Evolutionary conservation across 2,797 vertebrate genomes (phyloP), one percentile per base, ranked within the genome.

Genomic region (Pterois miles): DNA sequence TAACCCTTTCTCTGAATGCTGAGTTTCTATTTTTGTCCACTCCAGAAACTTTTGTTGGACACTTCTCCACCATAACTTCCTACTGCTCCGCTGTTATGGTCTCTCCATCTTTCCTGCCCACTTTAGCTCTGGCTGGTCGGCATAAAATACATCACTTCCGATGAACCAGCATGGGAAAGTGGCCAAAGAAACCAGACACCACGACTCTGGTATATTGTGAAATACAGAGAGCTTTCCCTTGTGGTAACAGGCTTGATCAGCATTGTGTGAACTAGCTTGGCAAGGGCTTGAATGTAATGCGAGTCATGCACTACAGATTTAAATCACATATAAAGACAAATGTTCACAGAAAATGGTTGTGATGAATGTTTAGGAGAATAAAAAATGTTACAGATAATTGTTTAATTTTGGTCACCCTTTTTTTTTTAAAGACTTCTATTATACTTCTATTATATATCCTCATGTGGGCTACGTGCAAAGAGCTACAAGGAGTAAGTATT

Each of bases 211-310:
- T 23, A 53, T 13, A 53, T 22, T 53, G 11, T 8, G 11, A 53
- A n/a, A 53, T n/a, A 53, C 5, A 53, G 50, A 53, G 22, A 12
- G 50, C n/a, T 53, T 53, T 23, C 50, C 50, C 50, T n/a, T 9
- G 0, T 14, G 0, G 0, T 2, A 50, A 48, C n/a, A 48, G 46
- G 46, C 4, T 48, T 48, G 10, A 48, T n/a, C 46, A 2, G 46
- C 46, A 50, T 22, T 50, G 46, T 50, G 46, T 50, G 43, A 46
- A 46, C 0, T 46, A 3, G 20, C 20, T 46, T 46, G 18, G 43
- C 46, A 50, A 50, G 46, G n/a, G 46, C n/a, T 50, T 50, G 46
- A 50, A 22, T 50, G 46, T 50, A n/a, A 50, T 22, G n/a, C 0
- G 20, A 50, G n/a, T 50, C 46, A 20, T 14, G 1, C 0, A 50